These are phyloP conservation scores for Trichoplax adhaerens DNA, from an alignment of 37 sponge, comb jelly and placozoan genomes.

Conservation along the genomic window DNA sequence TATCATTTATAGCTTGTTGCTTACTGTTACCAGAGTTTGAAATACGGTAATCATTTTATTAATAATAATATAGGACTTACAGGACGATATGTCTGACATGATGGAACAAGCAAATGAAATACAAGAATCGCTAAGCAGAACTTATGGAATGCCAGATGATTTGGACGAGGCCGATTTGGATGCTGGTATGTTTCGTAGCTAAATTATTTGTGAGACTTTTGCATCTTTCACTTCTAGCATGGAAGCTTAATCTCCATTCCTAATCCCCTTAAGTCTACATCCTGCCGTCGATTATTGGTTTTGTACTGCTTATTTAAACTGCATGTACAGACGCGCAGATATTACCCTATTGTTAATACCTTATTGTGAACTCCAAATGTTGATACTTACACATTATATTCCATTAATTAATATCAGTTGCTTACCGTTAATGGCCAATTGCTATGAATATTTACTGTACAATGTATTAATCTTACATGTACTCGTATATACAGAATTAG, in stretches of 20 bases:
- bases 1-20: neutral
- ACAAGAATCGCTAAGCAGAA: constrained; percentile 68
- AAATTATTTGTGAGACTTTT: neutral
- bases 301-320: neutral
- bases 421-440: neutral
- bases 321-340: neutral
- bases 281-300: too few species aligned
- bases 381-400: too few species aligned
- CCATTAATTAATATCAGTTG: neutral
- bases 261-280: neutral
- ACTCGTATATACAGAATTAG: constrained; percentile 41
- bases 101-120: constrained; percentile 92
- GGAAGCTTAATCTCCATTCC: neutral
- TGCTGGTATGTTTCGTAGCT: constrained; percentile 44
- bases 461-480: neutral
- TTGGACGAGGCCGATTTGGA: constrained; percentile 96
- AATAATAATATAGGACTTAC: constrained; percentile 44
- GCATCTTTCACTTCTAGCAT: neutral
- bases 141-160: constrained; percentile 94
- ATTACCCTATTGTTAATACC: too few species aligned
- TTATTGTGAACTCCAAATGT: too few species aligned
- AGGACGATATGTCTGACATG: constrained; percentile 98
- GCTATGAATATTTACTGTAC: neutral
- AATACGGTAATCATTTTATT: neutral
- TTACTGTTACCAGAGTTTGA: neutral